Percentiles rank a stretch among this genome's conserved stretches.
These are phyloP conservation scores for Gymnocephalus cernua DNA, from an alignment of 2,113 vertebrate species.

Conservation along the genomic window DNA sequence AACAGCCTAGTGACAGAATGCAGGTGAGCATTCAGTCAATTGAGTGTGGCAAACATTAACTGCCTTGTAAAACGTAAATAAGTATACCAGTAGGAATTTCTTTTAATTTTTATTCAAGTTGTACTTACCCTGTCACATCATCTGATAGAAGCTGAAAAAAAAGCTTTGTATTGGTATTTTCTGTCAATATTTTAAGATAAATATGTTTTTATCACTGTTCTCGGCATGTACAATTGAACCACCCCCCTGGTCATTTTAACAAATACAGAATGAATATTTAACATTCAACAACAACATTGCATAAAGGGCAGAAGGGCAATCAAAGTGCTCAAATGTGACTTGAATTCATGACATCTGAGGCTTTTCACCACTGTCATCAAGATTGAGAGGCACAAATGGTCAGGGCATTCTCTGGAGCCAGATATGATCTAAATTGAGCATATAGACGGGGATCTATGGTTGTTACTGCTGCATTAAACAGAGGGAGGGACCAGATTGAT, in stretches of 20 bases:
- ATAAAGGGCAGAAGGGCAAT: neutral
- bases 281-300: neutral
- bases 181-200: neutral
- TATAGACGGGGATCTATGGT: neutral
- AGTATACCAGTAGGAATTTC: neutral
- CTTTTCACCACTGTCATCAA: constrained; percentile 1
- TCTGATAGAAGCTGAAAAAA: neutral
- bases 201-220: neutral
- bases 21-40: neutral
- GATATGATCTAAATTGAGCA: neutral
- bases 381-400: neutral
- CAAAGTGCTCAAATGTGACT: neutral
- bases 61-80: neutral
- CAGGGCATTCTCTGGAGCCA: neutral
- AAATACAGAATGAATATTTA: neutral
- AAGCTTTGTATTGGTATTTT: neutral
- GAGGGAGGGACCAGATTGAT: neutral
- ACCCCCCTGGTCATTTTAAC: neutral
- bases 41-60: neutral
- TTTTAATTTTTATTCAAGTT: neutral
- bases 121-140: neutral
- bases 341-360: neutral
- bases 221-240: neutral
- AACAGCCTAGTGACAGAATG: neutral
- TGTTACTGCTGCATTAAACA: neutral